A percentile compares a stretch with the other conserved stretches of the same genome.
These are phyloP conservation scores for Globodera ellingtonae DNA, from an alignment of 1,140 invertebrate species.

Conservation along the genomic window DNA sequence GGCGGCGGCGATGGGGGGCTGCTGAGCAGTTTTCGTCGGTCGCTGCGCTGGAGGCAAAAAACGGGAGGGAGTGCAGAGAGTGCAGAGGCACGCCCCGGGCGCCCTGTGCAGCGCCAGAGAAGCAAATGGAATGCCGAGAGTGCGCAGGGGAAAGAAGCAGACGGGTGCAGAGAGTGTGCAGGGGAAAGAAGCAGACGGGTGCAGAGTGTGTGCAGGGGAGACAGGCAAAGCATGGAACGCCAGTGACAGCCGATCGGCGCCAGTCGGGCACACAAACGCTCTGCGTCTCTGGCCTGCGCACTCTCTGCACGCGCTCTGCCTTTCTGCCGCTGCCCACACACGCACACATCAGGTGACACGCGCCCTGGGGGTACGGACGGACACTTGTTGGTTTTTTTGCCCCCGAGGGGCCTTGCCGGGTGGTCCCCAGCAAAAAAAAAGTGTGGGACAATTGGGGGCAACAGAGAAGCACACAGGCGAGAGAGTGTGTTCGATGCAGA, in stretches of 20 bases:
- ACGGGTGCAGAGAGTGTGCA: no score
- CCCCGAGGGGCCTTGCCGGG: neutral
- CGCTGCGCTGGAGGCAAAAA: neutral
- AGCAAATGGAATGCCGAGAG: neutral
- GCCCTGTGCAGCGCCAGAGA: no score
- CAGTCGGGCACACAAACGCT: neutral
- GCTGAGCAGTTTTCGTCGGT: neutral
- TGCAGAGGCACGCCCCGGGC: neutral
- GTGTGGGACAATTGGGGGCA: neutral
- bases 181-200: no score
- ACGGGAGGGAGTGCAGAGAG: neutral
- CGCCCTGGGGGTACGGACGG: neutral
- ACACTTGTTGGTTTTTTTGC: conserved; percentile 5
- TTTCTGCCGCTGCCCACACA: no score
- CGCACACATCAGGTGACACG: neutral
- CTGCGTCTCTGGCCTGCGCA: neutral
- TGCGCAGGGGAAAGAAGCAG: no score
- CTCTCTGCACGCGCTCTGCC: neutral
- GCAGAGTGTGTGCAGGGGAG: no score
- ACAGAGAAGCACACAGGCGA: neutral
- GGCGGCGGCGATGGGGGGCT: no score
- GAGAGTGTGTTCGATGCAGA: neutral
- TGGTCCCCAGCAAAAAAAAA: neutral
- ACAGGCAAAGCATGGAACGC: no score
- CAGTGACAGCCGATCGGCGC: no score